Base-by-base conservation (phyloP, 2,113 vertebrate genomes). In the Caranx melampygus region DNA sequence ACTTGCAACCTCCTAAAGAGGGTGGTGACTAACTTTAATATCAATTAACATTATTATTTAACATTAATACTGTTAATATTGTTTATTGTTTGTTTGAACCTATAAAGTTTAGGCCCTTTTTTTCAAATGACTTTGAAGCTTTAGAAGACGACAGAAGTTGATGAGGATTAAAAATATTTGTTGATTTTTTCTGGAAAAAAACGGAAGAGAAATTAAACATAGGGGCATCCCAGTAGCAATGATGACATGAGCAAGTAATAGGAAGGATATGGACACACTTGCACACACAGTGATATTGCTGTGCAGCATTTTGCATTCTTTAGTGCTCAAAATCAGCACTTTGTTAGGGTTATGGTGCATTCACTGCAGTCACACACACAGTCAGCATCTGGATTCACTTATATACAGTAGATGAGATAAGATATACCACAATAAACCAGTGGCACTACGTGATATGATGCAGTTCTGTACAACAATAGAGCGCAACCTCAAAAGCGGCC, bases 161-260 rank as follows among this genome's bases (percentile, higher is more conserved):
- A 44, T 55, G 52, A 60, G 31, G 57, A 40, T 40, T 3, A 13
- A 59, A 45, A 31, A 4, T 49, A 45, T 68, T 67, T 70, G 20
- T 42, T 40, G 51, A 45, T 16, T 33, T 62, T 15, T 54, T 60
- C 5, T 5, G 18, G 44, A 42, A 45, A 45, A 64, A 47, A n/a
- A 62, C 2, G 20, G 35, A 64, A 21, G 31, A 42, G 6, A 2
- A 67, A 68, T 73, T 14, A 72, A 61, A 76, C 5, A 9, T 26
- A 44, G 42, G 42, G 13, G 55, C 33, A 42, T 2, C 26, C 73
- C 40, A 31, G 8, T 8, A 71, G 64, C 72, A 37, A 15, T 45
- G 68, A 60, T 66, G 81, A 74, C 78, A 66, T 55, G 26, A 72
- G 51, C 67, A 85, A 65, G 31, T 54, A 67, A 75, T 21, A 77